Conservation (phyloP, 2,113 vertebrate species). For the Tetrax tetrax region DNA sequence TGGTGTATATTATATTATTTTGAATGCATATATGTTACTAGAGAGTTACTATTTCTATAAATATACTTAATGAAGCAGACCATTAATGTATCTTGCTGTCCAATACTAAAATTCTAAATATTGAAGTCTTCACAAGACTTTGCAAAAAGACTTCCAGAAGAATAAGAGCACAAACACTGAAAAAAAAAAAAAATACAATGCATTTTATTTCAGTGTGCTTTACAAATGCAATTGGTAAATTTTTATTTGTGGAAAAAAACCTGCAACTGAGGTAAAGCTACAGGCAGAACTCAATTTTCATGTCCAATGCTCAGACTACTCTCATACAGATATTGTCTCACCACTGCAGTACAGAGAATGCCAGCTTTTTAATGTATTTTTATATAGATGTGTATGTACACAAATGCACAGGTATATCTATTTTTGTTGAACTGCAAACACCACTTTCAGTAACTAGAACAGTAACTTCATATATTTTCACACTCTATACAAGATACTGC, state of each 20-base stretch:
- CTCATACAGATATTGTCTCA: accelerated
- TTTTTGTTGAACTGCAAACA: background rate
- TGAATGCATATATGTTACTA: background rate
- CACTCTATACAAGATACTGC: background rate
- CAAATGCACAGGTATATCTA: background rate
- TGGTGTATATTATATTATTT: background rate
- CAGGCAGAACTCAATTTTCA: background rate
- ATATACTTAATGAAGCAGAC: background rate
- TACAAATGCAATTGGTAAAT: background rate
- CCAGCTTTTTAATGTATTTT: background rate
- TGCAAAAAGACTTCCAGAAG: background rate
- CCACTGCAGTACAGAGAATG: background rate
- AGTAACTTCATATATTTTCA: background rate
- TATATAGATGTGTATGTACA: background rate
- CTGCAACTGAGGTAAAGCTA: background rate
- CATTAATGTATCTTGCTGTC: background rate
- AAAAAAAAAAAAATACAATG: background rate
- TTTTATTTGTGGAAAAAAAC: background rate
- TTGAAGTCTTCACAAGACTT: background rate
- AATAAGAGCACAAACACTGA: background rate
- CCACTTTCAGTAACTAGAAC: background rate
- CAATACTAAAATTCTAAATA: background rate
- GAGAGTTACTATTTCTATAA: background rate
- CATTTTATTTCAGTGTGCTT: background rate
- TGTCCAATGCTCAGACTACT: no score